Percentiles rank a stretch among this genome's conserved stretches.
phyloP scores from a whole-genome alignment of 2,113 vertebrate species.

The Calonectris borealis region DNA sequence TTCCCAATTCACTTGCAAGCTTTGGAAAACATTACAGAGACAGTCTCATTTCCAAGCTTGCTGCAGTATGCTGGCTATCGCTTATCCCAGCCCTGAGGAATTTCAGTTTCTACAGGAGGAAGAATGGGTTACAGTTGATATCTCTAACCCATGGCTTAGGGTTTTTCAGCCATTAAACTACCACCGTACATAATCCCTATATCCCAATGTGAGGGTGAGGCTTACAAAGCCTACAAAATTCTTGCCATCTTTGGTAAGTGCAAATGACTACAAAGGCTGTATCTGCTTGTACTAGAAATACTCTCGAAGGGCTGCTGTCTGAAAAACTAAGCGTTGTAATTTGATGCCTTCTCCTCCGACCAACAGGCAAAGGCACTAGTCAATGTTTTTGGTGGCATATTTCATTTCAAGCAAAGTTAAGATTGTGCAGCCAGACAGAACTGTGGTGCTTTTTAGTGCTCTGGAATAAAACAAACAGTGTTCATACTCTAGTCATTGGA shows the following conservation, averaged over 20 bases:
- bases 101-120: not conserved
- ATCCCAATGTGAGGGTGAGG: not conserved
- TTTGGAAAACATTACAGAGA: not conserved
- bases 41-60: not conserved
- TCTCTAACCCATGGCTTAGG: not conserved
- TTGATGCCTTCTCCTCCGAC: not conserved
- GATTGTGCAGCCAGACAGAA: not conserved
- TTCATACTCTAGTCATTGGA: not conserved
- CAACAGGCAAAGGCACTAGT: not conserved
- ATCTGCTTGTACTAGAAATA: not conserved
- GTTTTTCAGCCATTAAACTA: not conserved
- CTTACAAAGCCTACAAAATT: not conserved
- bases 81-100: not conserved
- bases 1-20: not conserved
- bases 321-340: not conserved
- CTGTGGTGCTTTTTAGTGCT: not conserved
- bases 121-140: not conserved
- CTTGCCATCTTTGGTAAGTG: not conserved
- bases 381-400: not conserved
- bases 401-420: not conserved
- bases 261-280: not conserved
- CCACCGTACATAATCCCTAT: not conserved
- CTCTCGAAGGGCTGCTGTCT: not conserved
- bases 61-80: not conserved
- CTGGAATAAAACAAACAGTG: not conserved